Percentiles rank a stretch among this genome's conserved stretches.
phyloP scores from a whole-genome alignment of 2,113 vertebrate species.

The Lophius piscatorius region DNA sequence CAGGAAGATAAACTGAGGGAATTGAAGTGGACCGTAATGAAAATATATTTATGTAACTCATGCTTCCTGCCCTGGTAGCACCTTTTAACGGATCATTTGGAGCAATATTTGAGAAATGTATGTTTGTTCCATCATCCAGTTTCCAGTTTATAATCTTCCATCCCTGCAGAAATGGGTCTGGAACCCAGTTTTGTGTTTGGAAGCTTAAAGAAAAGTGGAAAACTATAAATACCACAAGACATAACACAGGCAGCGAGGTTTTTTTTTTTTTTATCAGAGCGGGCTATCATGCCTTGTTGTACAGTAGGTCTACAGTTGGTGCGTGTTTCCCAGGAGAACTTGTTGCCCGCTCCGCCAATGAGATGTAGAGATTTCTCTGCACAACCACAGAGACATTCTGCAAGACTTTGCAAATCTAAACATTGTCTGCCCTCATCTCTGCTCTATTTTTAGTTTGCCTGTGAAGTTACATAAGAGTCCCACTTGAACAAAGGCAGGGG shows the following conservation, averaged over 20 bases:
- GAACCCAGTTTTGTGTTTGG: neutral
- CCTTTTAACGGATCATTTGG: conserved; percentile 42
- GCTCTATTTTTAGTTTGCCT: conserved; percentile 63
- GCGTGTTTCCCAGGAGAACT: conserved; percentile 39
- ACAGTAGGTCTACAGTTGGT: conserved; percentile 9
- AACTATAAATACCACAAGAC: conserved; percentile 25
- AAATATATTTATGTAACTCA: conserved; percentile 55
- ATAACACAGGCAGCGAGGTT: conserved; percentile 17
- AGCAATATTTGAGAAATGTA: conserved; percentile 34
- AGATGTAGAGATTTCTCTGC: conserved; percentile 41
- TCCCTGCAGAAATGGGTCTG: conserved; percentile 25
- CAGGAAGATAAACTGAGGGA: conserved; percentile 55
- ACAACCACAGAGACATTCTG: conserved; percentile 34
- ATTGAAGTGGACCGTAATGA: conserved; percentile 55
- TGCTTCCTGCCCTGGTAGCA: conserved; percentile 49
- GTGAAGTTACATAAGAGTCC: conserved; percentile 67
- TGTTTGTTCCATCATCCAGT: conserved; percentile 33
- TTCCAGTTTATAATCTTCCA: conserved; percentile 39
- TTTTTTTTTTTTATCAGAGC: conserved; percentile 15
- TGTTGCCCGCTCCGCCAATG: conserved; percentile 18
- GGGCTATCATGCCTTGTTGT: conserved; percentile 8
- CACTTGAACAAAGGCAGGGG: conserved; percentile 54
- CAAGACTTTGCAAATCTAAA: conserved; percentile 46
- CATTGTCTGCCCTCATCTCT: conserved; percentile 50
- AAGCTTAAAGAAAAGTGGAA: conserved; percentile 33